Base-by-base conservation (phyloP, 2,888 invertebrate genomes). In the Pandemis corylana region DNA sequence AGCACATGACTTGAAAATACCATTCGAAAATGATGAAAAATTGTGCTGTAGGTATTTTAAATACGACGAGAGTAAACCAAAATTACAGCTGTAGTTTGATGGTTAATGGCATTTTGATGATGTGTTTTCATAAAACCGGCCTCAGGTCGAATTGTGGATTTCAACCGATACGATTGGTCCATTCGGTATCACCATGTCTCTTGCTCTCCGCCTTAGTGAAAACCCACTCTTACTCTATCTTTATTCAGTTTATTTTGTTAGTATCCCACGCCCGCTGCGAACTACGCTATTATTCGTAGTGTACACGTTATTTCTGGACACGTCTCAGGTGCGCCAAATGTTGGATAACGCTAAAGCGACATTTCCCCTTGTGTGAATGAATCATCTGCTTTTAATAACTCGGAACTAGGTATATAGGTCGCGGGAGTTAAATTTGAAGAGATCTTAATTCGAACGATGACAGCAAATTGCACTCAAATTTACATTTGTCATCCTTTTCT, bases 201-300 rank as follows among this genome's bases (percentile, higher is more conserved):
- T 20, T 36, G 28, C 28, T 36, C 28, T 36, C 28, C 28, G 28
- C 28, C 28, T 36, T 2, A 36, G 3, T 36, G 28, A 36, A 36
- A 36, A 36, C 28, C 28, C 28, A 2, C 28, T 36, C 2, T 36
- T 36, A 36, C 46, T 72, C 71, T 88, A 87, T 87, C 85, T 86
- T 81, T 83, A 82, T 81, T 61, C 73, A 71, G 76, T 76, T 72
- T 76, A 76, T 69, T 80, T 78, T 85, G 84, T 85, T 36, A 36
- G 83, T 81, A 69, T 85, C 87, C 84, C 84, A 88, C 87, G 87
- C 80, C 66, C 77, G 81, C 84, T 82, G 85, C 83, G 80, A 83
- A 84, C 80, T 83, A 82, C 81, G 85, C 83, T 80, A 80, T 76
- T 75, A 75, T 71, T 71, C 65, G 56, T 73, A 56, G 59, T 59